Conservation (phyloP, 2,113 vertebrate species). For the Bubo scandiacus region DNA sequence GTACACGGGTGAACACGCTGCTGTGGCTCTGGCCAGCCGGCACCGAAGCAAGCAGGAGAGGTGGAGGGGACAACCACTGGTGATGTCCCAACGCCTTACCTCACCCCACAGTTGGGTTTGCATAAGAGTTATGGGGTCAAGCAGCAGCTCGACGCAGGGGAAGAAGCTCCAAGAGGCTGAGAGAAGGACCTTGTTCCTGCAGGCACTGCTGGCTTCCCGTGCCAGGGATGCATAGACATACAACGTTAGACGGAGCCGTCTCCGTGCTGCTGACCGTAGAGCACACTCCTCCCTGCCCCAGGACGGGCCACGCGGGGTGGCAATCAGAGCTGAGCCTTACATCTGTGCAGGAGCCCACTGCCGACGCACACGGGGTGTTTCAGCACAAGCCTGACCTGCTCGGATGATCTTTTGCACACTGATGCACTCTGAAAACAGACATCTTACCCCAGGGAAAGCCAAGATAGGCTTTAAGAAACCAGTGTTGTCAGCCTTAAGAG, state of each 20-base stretch:
- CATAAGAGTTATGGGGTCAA: rapidly evolving
- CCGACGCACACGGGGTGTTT: rapidly evolving
- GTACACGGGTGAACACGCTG: rapidly evolving
- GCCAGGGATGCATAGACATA: background rate
- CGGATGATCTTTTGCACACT: rapidly evolving
- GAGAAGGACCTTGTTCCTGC: background rate
- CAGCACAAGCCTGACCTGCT: background rate
- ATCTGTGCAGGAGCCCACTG: rapidly evolving
- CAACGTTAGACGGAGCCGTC: rapidly evolving
- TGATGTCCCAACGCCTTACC: background rate
- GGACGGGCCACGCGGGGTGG: background rate
- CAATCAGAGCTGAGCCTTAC: rapidly evolving
- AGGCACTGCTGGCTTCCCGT: background rate
- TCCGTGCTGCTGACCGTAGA: background rate
- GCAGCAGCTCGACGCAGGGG: rapidly evolving
- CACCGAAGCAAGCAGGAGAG: rapidly evolving
- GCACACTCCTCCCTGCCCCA: rapidly evolving
- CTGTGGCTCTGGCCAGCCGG: background rate
- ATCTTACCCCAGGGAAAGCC: background rate
- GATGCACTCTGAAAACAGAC: background rate
- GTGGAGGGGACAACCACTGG: background rate
- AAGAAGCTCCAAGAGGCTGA: background rate
- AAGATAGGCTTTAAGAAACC: background rate
- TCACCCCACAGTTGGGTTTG: background rate
- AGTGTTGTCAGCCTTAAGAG: too few relatives aligned